Evolutionary conservation across 37 sponge, comb jelly and placozoan genomes (phyloP).

Genomic region (Cliona cf. orientalis): DNA sequence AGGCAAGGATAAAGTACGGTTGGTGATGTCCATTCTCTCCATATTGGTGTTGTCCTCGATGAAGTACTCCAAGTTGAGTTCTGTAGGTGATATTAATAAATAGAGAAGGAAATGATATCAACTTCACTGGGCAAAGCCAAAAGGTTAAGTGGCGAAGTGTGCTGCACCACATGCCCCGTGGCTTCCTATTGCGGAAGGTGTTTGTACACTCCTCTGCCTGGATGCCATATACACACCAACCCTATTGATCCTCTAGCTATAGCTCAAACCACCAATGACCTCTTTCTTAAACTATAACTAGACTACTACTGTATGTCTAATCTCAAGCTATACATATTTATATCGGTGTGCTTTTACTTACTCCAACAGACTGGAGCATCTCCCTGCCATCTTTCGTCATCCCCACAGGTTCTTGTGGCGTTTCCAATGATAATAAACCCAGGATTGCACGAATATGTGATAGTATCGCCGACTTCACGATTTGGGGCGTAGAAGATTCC

Average conservation of each 20-base stretch:
- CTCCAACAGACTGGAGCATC: conserved; percentile 36
- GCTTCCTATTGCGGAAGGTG: too few species aligned
- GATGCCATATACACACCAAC: too few species aligned
- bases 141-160: too few species aligned
- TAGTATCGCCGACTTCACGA: neutral
- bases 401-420: neutral
- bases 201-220: too few species aligned
- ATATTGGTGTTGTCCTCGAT: neutral
- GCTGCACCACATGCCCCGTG: too few species aligned
- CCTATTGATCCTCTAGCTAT: neutral
- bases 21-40: conserved; percentile 18
- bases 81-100: too few species aligned
- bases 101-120: too few species aligned
- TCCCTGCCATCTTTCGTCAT: conserved; percentile 19
- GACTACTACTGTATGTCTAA: neutral
- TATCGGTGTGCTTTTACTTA: conserved; percentile 15
- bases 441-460: conserved; percentile 19
- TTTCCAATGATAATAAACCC: conserved; percentile 20
- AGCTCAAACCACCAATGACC: neutral
- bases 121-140: too few species aligned
- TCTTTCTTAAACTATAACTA: neutral
- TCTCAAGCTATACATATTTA: too few species aligned
- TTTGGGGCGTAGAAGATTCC: conserved; percentile 3
- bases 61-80: too few species aligned
- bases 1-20: neutral